Percentiles rank a stretch among this genome's conserved stretches.
These are phyloP conservation scores for Zosterops hypoxanthus DNA, from an alignment of 2,113 vertebrate species.

Conservation along the genomic window DNA sequence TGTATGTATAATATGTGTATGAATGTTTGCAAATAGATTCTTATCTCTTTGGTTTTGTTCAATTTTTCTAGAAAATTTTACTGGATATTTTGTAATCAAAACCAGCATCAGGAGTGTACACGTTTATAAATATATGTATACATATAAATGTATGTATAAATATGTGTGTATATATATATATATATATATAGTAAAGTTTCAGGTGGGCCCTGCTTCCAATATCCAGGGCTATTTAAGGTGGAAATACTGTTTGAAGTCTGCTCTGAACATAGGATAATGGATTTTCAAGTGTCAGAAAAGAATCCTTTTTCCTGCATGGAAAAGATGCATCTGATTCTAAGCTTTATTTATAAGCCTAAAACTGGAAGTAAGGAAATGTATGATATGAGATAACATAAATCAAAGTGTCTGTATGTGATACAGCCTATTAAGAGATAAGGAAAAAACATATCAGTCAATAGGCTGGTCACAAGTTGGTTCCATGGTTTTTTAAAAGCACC, in stretches of 20 bases:
- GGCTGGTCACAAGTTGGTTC: rapidly evolving
- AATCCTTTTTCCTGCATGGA: neutral
- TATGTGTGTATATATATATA: no score
- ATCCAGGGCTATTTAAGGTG: neutral
- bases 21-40: neutral
- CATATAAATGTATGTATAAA: no score
- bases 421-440: neutral
- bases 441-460: neutral
- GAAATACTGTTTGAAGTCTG: neutral
- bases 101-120: rapidly evolving
- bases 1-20: neutral
- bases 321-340: neutral
- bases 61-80: neutral
- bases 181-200: neutral
- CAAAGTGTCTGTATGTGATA: neutral
- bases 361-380: neutral
- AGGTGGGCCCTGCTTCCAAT: neutral
- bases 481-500: neutral
- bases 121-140: neutral
- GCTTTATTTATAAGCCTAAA: neutral
- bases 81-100: neutral
- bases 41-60: neutral
- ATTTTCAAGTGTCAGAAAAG: neutral
- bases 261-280: neutral
- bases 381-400: neutral